These are phyloP conservation scores for Drosophila crucigera DNA, from an alignment of 2,888 invertebrate species.

Conservation along the genomic window DNA sequence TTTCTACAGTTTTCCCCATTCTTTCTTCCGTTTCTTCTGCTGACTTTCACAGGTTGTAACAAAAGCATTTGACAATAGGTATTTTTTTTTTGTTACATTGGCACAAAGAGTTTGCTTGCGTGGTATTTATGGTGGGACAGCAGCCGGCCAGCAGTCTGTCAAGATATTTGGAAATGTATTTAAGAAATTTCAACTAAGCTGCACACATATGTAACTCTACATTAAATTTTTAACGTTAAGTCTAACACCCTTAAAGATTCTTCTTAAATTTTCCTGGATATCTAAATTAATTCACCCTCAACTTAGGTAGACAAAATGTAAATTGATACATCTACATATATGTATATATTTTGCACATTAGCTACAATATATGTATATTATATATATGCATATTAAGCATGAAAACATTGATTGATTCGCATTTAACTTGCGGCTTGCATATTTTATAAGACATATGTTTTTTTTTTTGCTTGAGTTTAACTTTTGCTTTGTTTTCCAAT, in stretches of 20 bases:
- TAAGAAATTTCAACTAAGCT: not conserved
- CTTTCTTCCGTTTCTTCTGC: slow-evolving; percentile 10
- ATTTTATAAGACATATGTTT: slow-evolving; percentile 5
- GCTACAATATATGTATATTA: not conserved
- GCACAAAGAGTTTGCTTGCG: slow-evolving; percentile 20
- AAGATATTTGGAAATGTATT: not conserved
- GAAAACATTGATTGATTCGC: slow-evolving; percentile 36
- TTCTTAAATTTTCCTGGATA: not conserved
- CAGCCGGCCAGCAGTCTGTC: not conserved
- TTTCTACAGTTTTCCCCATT: slow-evolving; percentile 13
- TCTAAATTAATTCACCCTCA: not conserved
- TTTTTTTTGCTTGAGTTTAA: not conserved
- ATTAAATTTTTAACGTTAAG: not conserved
- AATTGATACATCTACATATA: slow-evolving; percentile 9
- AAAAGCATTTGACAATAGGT: slow-evolving; percentile 36
- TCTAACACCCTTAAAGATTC: too few relatives aligned
- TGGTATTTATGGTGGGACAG: slow-evolving; percentile 17
- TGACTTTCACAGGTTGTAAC: slow-evolving; percentile 30
- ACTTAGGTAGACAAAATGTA: slow-evolving; percentile 12
- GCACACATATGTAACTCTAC: not conserved
- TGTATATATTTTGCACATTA: slow-evolving; percentile 1
- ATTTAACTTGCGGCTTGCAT: slow-evolving; percentile 1
- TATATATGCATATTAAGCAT: not conserved
- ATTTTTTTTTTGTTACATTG: slow-evolving; percentile 29
- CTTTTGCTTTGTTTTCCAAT: slow-evolving; percentile 2